Conservation (phyloP, 2,888 invertebrate genomes). For the Coelogynopora nodosa region DNA sequence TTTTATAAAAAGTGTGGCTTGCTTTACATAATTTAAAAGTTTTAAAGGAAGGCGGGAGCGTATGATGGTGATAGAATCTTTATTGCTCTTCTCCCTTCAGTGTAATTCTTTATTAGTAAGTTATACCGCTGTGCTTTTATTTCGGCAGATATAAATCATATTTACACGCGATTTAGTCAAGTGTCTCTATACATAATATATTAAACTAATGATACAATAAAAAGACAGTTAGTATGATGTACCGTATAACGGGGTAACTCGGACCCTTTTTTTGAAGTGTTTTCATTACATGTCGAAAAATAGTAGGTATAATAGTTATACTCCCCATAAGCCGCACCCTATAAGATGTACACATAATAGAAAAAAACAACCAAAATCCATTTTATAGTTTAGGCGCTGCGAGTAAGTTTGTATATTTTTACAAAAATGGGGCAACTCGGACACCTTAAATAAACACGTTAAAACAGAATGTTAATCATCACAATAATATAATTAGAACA, state of each 20-base stretch:
- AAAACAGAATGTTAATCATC: constrained; percentile 26
- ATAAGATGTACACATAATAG: constrained; percentile 25
- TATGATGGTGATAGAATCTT: no score
- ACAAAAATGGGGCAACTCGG: constrained; percentile 25
- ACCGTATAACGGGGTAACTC: constrained; percentile 18
- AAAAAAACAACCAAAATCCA: constrained; percentile 30
- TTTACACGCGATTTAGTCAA: no score
- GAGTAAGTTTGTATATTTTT: constrained; percentile 28
- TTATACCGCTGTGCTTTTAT: no score
- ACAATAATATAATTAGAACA: constrained; percentile 29
- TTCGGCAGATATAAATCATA: no score
- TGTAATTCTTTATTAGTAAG: no score
- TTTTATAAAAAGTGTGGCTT: no score
- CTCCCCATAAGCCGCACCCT: constrained; percentile 27
- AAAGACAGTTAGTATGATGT: no score
- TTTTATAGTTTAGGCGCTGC: constrained; percentile 17
- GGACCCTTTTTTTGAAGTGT: constrained; percentile 31
- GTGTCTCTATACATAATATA: no score
- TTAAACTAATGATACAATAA: no score
- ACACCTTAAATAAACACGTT: constrained; percentile 17
- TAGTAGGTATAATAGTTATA: constrained; percentile 19
- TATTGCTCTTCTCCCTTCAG: no score
- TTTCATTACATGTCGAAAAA: constrained; percentile 31
- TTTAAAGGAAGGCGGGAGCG: no score
- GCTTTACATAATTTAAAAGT: no score